phyloP scores from a whole-genome alignment of 2,888 invertebrate species.

The Uropetala carovei region DNA sequence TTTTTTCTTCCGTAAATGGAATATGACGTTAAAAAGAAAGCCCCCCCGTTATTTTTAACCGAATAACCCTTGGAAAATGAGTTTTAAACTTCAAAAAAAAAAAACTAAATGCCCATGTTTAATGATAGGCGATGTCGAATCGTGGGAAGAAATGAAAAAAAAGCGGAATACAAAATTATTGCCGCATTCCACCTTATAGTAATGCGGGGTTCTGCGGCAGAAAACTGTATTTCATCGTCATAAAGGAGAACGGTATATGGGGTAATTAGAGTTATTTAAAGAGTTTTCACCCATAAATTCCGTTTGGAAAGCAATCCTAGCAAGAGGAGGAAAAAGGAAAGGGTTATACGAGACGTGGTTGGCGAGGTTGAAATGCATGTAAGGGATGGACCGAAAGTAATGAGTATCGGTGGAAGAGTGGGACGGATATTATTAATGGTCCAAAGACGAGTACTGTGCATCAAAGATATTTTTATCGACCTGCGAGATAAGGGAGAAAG shows the following conservation, averaged over 20 bases:
- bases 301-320: slow-evolving; percentile 54
- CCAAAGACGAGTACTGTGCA: slow-evolving; percentile 47
- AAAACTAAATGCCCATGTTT: neutral
- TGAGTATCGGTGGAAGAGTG: slow-evolving; percentile 29
- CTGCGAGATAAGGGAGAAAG: neutral
- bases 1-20: no score
- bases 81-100: no score
- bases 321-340: neutral
- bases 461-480: slow-evolving; percentile 59
- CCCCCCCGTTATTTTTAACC: no score
- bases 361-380: slow-evolving; percentile 52
- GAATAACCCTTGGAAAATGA: no score
- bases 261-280: slow-evolving; percentile 64
- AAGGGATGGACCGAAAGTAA: slow-evolving; percentile 43
- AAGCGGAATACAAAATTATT: neutral
- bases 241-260: slow-evolving; percentile 46
- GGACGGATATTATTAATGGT: slow-evolving; percentile 43
- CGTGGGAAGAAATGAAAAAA: neutral
- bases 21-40: no score
- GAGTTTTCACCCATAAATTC: slow-evolving; percentile 51
- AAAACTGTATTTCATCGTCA: slow-evolving; percentile 52
- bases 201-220: slow-evolving; percentile 18
- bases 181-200: slow-evolving; percentile 26
- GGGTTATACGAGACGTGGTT: neutral
- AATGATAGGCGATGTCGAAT: slow-evolving; percentile 22